Base-by-base conservation (phyloP, 2,888 invertebrate species). In the Smittia aterrima region DNA sequence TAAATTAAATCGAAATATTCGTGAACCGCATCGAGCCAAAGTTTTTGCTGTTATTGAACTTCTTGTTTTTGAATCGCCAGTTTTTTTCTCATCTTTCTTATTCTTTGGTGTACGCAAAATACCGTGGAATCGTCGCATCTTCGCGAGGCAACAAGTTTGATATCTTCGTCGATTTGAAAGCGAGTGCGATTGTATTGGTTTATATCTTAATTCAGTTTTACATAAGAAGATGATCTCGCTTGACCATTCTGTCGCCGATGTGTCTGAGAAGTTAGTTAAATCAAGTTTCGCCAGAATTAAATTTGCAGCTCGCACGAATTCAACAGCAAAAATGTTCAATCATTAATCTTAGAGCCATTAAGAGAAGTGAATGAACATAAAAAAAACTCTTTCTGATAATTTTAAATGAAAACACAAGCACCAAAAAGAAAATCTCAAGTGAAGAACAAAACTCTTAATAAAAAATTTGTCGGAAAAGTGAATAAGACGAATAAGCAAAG, bases 311-410 rank as follows among this genome's bases (percentile, higher is more conserved):
- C 24, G 11, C 40, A n/a, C 16, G 24, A 32, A n/a, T 67, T 41
- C 40, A 22, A 13, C 22, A 66, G 64, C 22, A 27, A 25, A 64
- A 62, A 27, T 4, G 11, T 20, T 54, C 25, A 70, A 70, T 70
- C 70, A 70, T 47, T 70, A 53, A 70, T 70, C 70, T 53, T 70
- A 41, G 25, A 24, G 70, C n/a, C 40, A 53, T 70, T 53, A 27
- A 22, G 22, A n/a, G 25, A 53, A 25, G 70, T 27, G 32, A 53
- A 53, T 13, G 53, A 70, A 53, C 16, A 53, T 16, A 27, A 27
- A 68, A 41, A 68, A 41, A n/a, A n/a, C n/a, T n/a, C 58, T 22
- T 58, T 6, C 11, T 22, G 58, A 58, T 3, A 27, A 64, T 9
- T 64, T 13, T 3, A 27, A 9, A 13, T 13, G 53, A 18, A 70